Evolutionary conservation across 2,888 invertebrate species (phyloP), one percentile per base, ranked within the genome.

Genomic region (Kuschelorhynchus macadamiae): DNA sequence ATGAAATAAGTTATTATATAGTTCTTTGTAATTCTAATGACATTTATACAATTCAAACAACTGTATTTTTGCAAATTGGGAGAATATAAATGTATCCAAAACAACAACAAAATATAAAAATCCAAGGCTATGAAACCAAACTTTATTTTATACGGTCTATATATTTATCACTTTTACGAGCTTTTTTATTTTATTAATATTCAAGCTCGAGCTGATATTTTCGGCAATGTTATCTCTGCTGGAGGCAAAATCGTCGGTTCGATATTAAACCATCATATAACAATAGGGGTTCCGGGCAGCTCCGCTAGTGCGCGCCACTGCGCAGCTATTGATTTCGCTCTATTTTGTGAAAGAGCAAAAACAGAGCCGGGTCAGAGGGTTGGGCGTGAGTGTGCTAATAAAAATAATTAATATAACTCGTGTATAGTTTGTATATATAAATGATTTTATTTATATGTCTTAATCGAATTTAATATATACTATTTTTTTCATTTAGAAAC

Each of bases 201-300:
- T 53, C 59, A 25, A 55, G 41, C 53, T 20, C 30, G 61, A 16
- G 52, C 21, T 53, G 64, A 53, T 65, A 64, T 64, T 69, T 69
- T 69, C 60, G 64, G 69, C 64, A 64, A 63, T 64, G 64, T 50
- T 64, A 69, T 69, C 64, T 64, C 59, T 47, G 69, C 69, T 63
- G 53, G 64, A 60, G 69, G 69, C 69, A 59, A 69, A 69, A 69
- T 69, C 69, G 69, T 46, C 64, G 55, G 69, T 61, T 69, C 69
- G 69, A 69, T 69, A 69, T 69, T 69, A 69, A 64, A 64, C 69
- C 69, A 60, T 69, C 53, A 69, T 69, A 59, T 78, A 80, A 81
- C 81, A 81, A 81, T 80, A 76, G 80, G 76, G 76, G 81, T 81
- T 81, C 80, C 80, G 81, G 80, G 75, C 80, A 81, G 77, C 75